Percentiles rank a stretch among this genome's conserved stretches.
phyloP scores from a whole-genome alignment of 1,140 invertebrate genomes.

The Brachionus paranguensis region DNA sequence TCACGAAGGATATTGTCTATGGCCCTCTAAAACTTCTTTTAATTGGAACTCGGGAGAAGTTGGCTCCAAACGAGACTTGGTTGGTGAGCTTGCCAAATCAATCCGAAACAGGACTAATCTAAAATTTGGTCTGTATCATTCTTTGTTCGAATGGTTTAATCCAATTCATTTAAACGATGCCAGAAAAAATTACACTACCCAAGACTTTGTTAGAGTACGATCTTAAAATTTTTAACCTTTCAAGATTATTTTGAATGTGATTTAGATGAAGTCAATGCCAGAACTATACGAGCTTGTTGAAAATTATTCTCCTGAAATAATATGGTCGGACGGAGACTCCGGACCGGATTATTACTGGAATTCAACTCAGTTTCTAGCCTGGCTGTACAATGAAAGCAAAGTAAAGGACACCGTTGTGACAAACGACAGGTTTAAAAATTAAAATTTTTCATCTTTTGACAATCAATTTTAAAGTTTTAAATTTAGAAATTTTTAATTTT shows the following conservation, averaged over 20 bases:
- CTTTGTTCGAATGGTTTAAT: conserved; percentile 84
- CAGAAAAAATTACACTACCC: conserved; percentile 32
- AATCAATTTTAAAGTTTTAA: too few species aligned
- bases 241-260: background rate
- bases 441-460: background rate
- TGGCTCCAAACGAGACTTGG: conserved; percentile 49
- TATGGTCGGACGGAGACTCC: conserved; percentile 82
- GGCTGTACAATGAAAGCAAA: conserved; percentile 85
- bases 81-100: conserved; percentile 66
- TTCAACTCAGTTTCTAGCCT: conserved; percentile 65
- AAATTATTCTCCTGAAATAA: conserved; percentile 74
- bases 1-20: conserved; percentile 52
- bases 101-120: conserved; percentile 62
- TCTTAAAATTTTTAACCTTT: background rate
- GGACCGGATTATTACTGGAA: conserved; percentile 66
- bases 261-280: conserved; percentile 45
- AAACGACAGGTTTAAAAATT: conserved; percentile 63
- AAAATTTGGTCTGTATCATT: conserved; percentile 80
- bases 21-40: conserved; percentile 49
- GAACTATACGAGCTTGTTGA: conserved; percentile 62
- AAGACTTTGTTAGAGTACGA: conserved; percentile 22
- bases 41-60: conserved; percentile 53
- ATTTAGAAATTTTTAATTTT: too few species aligned
- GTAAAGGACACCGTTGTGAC: conserved; percentile 78
- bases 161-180: conserved; percentile 74